A percentile compares a stretch with the other conserved stretches of the same genome.
phyloP scores from a whole-genome alignment of 2,888 invertebrate genomes.

The Pyrgus malvae region DNA sequence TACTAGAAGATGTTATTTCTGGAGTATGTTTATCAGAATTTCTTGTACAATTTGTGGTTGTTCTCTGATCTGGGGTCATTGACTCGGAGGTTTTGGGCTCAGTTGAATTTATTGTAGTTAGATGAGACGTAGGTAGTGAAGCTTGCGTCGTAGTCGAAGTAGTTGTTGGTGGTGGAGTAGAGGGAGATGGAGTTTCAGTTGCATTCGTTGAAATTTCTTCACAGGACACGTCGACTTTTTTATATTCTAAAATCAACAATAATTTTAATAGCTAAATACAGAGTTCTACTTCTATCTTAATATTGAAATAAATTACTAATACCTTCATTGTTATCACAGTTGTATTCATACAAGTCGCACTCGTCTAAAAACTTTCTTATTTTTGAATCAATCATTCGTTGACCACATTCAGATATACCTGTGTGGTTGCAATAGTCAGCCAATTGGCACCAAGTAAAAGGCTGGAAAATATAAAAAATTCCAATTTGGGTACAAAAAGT shows the following conservation, averaged over 20 bases:
- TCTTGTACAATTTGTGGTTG: not conserved
- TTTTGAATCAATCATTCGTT: slow-evolving; percentile 33
- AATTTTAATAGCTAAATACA: too few species aligned
- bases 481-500: not conserved
- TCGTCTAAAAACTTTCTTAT: slow-evolving; percentile 52
- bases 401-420: slow-evolving; percentile 47
- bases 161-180: not conserved
- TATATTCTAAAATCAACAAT: slow-evolving; percentile 6
- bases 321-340: slow-evolving; percentile 51
- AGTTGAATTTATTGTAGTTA: not conserved
- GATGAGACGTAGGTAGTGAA: not conserved
- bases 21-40: not conserved
- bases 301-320: slow-evolving; percentile 7
- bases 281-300: too few species aligned
- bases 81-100: not conserved
- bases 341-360: slow-evolving; percentile 61
- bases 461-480: slow-evolving; percentile 38
- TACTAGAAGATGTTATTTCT: not conserved
- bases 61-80: not conserved
- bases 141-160: slow-evolving; percentile 5
- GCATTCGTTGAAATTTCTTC: slow-evolving; percentile 3
- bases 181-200: not conserved
- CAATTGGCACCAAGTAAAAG: slow-evolving; percentile 43
- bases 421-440: slow-evolving; percentile 59
- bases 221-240: slow-evolving; percentile 9